Conservation (phyloP, 2,888 invertebrate genomes). For the Diadromus collaris region DNA sequence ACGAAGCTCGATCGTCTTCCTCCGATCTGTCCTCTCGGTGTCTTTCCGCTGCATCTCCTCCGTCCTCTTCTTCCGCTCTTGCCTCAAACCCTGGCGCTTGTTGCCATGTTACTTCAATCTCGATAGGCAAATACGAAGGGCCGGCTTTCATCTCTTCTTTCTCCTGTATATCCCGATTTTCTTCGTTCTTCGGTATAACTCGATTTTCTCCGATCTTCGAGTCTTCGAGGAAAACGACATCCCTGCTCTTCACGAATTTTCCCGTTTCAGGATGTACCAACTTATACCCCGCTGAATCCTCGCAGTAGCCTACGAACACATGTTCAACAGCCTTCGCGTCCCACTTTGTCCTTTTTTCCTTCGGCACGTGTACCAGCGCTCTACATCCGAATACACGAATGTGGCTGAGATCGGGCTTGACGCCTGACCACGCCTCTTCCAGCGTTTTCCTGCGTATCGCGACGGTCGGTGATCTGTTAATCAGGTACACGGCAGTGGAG, state of each 20-base stretch:
- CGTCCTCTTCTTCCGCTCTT: neutral
- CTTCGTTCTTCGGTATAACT: conserved; percentile 20
- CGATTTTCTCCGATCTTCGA: conserved; percentile 37
- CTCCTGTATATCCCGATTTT: too few species aligned
- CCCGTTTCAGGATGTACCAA: conserved; percentile 56
- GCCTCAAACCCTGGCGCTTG: neutral
- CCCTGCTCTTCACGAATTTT: conserved; percentile 36
- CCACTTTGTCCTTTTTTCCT: conserved; percentile 70
- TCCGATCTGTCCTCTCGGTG: neutral
- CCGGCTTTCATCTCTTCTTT: neutral
- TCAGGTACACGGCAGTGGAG: conserved; percentile 63
- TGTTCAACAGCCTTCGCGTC: conserved; percentile 71
- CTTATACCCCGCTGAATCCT: conserved; percentile 59
- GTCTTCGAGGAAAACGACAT: neutral
- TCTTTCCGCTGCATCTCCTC: neutral
- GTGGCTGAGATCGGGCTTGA: conserved; percentile 71
- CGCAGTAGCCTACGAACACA: conserved; percentile 76
- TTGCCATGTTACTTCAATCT: neutral
- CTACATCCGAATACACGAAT: conserved; percentile 76
- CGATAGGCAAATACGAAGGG: neutral
- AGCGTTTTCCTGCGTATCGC: conserved; percentile 67
- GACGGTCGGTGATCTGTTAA: conserved; percentile 62
- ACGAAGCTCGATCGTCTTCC: neutral
- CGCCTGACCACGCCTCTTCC: conserved; percentile 73
- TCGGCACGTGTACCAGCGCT: conserved; percentile 73